phyloP scores from a whole-genome alignment of 2,888 invertebrate genomes.

The Euplexia lucipara region DNA sequence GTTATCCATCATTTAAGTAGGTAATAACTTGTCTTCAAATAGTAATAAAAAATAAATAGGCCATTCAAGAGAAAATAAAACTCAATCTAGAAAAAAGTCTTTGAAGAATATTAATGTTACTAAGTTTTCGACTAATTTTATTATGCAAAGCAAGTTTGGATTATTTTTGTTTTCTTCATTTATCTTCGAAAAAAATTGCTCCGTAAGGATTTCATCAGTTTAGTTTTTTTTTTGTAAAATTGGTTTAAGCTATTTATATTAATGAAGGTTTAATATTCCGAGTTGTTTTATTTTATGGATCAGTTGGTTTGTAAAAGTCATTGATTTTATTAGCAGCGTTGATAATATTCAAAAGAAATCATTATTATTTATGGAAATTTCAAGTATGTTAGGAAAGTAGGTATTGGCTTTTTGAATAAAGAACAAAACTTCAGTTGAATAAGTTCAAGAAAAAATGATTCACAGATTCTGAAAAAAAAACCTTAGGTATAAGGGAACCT shows the following conservation, averaged over 20 bases:
- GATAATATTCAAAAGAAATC: too few relatives aligned
- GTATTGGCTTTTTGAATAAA: too few relatives aligned
- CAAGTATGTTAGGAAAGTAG: too few relatives aligned
- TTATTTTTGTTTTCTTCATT: constrained; percentile 57
- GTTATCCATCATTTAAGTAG: constrained; percentile 26
- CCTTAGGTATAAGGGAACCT: too few relatives aligned
- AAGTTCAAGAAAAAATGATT: not conserved
- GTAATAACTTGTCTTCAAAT: constrained; percentile 23
- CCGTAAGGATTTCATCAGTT: constrained; percentile 38
- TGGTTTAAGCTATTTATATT: constrained; percentile 18
- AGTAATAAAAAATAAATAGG: constrained; percentile 47
- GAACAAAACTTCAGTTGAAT: too few relatives aligned
- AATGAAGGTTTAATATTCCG: constrained; percentile 23
- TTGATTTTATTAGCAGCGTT: not conserved
- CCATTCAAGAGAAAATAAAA: constrained; percentile 45
- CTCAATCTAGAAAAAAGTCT: constrained; percentile 40
- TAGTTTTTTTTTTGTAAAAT: constrained; percentile 28
- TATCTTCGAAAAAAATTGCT: constrained; percentile 49
- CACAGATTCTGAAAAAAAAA: not conserved
- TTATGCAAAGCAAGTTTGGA: constrained; percentile 56
- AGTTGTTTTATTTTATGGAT: constrained; percentile 24
- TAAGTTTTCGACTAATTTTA: constrained; percentile 57
- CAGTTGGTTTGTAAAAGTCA: constrained; percentile 23
- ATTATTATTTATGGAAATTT: too few relatives aligned
- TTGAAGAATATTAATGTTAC: constrained; percentile 61